Percentiles rank a stretch among this genome's conserved stretches.
Conservation (phyloP, 2,113 vertebrate genomes). For the Neogobius melanostomus region DNA sequence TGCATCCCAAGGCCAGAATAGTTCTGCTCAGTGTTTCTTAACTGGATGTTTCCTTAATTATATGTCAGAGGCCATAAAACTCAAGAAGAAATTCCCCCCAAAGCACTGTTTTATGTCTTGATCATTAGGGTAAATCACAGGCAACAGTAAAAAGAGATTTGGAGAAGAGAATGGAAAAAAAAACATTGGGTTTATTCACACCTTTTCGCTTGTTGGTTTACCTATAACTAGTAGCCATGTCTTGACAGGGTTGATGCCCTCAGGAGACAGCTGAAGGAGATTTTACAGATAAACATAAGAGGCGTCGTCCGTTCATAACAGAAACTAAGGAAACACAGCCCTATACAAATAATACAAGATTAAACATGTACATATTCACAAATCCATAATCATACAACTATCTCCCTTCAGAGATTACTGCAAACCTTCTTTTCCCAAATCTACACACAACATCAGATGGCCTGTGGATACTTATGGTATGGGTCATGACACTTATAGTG, state of each 20-base stretch:
- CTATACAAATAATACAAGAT: conserved; percentile 74
- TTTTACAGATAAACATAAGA: conserved; percentile 42
- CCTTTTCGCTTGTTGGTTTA: conserved; percentile 49
- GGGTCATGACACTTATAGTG: conserved; percentile 26
- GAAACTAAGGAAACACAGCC: conserved; percentile 44
- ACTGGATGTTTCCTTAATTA: conserved; percentile 85
- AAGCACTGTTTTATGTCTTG: conserved; percentile 58
- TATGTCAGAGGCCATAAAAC: conserved; percentile 84
- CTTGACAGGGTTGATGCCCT: conserved; percentile 16
- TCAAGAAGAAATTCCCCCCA: conserved; percentile 59
- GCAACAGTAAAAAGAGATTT: conserved; percentile 50
- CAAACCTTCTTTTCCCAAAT: conserved; percentile 15
- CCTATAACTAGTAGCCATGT: conserved; percentile 31
- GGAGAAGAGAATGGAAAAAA: conserved; percentile 58
- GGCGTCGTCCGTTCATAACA: conserved; percentile 36
- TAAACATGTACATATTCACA: conserved; percentile 78
- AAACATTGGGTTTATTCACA: conserved; percentile 72
- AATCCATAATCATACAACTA: conserved; percentile 37
- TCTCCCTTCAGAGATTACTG: conserved; percentile 20
- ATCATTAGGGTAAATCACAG: conserved; percentile 66
- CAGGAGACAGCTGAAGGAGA: conserved; percentile 34
- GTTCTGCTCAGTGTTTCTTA: conserved; percentile 77
- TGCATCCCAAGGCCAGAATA: conserved; percentile 73
- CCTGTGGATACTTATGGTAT: conserved; percentile 28
- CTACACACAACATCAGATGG: conserved; percentile 34